A percentile compares a stretch with the other conserved stretches of the same genome.
phyloP scores from a whole-genome alignment of 2,888 invertebrate species.

The Fragum sueziense region DNA sequence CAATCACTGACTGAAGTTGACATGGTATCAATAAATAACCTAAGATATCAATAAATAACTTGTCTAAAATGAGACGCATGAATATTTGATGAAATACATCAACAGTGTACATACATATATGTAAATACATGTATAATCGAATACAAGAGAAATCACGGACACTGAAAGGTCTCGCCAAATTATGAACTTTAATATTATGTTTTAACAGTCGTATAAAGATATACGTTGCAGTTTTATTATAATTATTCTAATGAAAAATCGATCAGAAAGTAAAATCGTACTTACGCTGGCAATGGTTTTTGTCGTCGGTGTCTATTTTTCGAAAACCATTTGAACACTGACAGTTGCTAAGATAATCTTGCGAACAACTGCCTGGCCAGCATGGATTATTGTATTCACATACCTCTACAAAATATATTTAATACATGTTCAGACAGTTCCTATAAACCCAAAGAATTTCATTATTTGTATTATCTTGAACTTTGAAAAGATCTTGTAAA shows the following conservation, averaged over 20 bases:
- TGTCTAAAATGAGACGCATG: too few relatives aligned
- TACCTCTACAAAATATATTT: not conserved
- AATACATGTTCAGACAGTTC: not conserved
- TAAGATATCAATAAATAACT: too few relatives aligned
- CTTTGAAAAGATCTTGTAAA: too few relatives aligned
- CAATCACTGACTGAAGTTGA: too few relatives aligned
- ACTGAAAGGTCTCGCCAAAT: too few relatives aligned
- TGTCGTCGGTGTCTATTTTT: not conserved
- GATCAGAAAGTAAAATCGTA: not conserved
- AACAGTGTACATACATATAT: too few relatives aligned
- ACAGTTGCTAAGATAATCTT: not conserved
- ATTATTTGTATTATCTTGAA: too few relatives aligned
- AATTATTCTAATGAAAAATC: not conserved
- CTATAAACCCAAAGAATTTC: not conserved
- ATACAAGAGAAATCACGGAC: too few relatives aligned
- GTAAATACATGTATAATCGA: too few relatives aligned
- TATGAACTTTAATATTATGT: not conserved
- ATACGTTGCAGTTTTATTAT: not conserved
- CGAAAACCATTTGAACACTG: not conserved
- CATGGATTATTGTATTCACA: slow-evolving; percentile 7
- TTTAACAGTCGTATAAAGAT: not conserved
- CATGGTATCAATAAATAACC: too few relatives aligned
- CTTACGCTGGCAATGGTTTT: slow-evolving; percentile 8
- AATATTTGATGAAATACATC: too few relatives aligned
- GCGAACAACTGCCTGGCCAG: slow-evolving; percentile 1